Evolutionary conservation across 2,113 vertebrate species (phyloP).

Genomic region (Bubo bubo): DNA sequence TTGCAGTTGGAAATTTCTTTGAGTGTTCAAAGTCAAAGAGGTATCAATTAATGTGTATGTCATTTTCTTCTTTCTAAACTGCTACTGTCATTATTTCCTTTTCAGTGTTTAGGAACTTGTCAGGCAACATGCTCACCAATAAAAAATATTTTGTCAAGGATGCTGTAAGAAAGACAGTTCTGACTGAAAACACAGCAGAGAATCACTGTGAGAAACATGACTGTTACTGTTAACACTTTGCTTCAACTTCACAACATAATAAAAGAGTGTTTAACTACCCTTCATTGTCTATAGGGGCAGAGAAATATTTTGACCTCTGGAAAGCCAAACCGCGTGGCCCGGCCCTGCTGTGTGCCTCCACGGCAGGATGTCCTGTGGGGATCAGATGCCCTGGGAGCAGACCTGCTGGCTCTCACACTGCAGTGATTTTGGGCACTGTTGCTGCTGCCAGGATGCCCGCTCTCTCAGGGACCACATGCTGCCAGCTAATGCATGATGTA

Average conservation of each 20-base stretch:
- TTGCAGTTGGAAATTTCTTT: not conserved
- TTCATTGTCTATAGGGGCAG: not conserved
- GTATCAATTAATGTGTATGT: not conserved
- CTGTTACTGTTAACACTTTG: not conserved
- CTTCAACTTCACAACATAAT: not conserved
- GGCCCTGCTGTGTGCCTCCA: fast-evolving
- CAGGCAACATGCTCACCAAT: not conserved
- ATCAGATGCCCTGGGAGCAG: not conserved
- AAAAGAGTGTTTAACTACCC: not conserved
- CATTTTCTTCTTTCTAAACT: not conserved
- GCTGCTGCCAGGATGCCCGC: fast-evolving
- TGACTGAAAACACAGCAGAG: not conserved
- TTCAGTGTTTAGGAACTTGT: not conserved
- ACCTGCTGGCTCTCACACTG: fast-evolving
- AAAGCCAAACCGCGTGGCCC: fast-evolving
- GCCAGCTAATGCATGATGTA: fast-evolving
- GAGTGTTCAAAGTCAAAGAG: not conserved
- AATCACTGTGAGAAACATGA: not conserved
- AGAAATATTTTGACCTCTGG: not conserved
- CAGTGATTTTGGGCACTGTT: not conserved
- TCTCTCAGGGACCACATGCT: too few species aligned
- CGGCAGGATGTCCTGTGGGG: not conserved
- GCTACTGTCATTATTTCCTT: not conserved
- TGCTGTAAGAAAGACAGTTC: not conserved
- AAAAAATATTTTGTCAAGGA: not conserved